These are phyloP conservation scores for Embiotoca jacksoni DNA, from an alignment of 2,113 vertebrate species.

Conservation along the genomic window DNA sequence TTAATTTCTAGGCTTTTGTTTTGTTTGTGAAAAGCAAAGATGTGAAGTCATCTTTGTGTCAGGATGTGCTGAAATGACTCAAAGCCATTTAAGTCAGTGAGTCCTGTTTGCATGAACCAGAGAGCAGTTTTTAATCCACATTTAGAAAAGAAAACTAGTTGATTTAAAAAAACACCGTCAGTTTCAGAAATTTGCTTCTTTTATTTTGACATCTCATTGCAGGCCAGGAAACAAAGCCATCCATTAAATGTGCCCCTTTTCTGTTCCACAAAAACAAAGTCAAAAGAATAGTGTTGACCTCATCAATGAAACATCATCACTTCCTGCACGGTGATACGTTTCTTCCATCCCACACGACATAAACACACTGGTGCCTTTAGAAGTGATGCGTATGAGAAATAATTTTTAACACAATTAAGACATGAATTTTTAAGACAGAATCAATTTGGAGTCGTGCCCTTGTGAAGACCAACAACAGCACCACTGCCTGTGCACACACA, in stretches of 20 bases:
- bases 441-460: conserved; percentile 43
- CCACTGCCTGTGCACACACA: neutral
- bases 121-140: conserved; percentile 51
- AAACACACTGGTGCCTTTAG: conserved; percentile 36
- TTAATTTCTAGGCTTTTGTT: no score
- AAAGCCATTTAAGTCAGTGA: conserved; percentile 19
- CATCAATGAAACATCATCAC: conserved; percentile 39
- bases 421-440: conserved; percentile 51
- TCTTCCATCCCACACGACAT: conserved; percentile 24
- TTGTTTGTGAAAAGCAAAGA: no score
- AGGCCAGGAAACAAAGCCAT: conserved; percentile 60
- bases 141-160: conserved; percentile 60
- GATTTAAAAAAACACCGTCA: conserved; percentile 62
- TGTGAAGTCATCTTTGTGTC: no score
- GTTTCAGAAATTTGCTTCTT: conserved; percentile 66
- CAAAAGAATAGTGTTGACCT: conserved; percentile 43
- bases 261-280: conserved; percentile 54
- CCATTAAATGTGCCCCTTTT: conserved; percentile 58
- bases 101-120: conserved; percentile 45
- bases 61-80: neutral
- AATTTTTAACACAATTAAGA: conserved; percentile 47
- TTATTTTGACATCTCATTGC: conserved; percentile 73
- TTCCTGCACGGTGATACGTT: conserved; percentile 41
- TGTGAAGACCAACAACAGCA: conserved; percentile 27
- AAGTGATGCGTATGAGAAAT: conserved; percentile 42